Evolutionary conservation across 1,140 invertebrate species (phyloP), one percentile per base, ranked within the genome.

Genomic region (Caenorhabditis brenneri): DNA sequence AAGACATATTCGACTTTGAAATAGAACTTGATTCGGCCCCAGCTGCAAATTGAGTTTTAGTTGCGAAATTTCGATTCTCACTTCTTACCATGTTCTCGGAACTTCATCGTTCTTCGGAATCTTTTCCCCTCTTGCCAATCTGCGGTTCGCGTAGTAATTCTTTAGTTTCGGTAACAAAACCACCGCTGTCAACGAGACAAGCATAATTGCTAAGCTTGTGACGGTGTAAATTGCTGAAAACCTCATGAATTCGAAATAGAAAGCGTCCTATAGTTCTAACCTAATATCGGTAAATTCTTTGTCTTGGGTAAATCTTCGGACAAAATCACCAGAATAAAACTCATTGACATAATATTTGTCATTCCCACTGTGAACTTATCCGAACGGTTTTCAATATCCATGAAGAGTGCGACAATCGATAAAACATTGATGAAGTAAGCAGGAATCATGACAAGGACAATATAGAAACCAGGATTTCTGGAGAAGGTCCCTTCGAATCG

Each of bases 341-440:
- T 81, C 80, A 81, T 81, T 33, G 80, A 58, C 80, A 81, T 81
- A 4, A 81, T 81, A 42, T 53, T 81, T 22, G 80, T 81, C 48
- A 81, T 53, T 2, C 48, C 80, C 3, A 81, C 36, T 2, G 49
- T 58, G 19, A 81, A 53, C 48, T 82, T 74, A n/a, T 74, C 65
- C 19, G n/a, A n/a, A n/a, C n/a, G n/a, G 19, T 65, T 65, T 19
- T 65, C 58, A 1, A 65, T 36, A 65, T 65, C 19, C 2, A 65
- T 3, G 16, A 33, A 65, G 10, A 65, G 16, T 16, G 58, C 58
- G 19, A 65, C 36, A 2, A 65, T 65, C 15, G 58, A 33, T 3
- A 65, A 16, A 19, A 65, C 33, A 10, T 65, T 65, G 31, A 65
- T 65, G 7, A 33, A 65, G 24, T 16, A 65, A 2, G 58, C 58